phyloP scores from a whole-genome alignment of 1,140 invertebrate species.

The Drosophila tristis region DNA sequence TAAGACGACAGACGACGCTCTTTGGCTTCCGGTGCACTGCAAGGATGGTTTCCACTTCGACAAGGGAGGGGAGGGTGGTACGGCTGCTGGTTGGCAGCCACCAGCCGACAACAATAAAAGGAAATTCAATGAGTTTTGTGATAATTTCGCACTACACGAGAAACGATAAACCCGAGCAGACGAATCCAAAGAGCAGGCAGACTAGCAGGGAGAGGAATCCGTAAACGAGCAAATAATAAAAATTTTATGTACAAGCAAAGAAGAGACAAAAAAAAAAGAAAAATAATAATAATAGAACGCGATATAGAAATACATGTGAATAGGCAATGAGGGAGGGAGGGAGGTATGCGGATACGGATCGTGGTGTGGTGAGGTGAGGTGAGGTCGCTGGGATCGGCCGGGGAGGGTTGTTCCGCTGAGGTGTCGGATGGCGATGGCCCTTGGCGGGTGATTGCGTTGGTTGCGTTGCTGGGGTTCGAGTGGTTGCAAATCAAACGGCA shows the following conservation, averaged over 20 bases:
- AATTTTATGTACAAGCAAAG: conserved; percentile 49
- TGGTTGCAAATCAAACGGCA: conserved; percentile 71
- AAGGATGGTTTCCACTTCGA: conserved; percentile 23
- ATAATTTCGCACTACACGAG: conserved; percentile 73
- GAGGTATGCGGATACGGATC: conserved; percentile 26
- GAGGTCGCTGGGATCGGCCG: background rate
- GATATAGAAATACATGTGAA: conserved; percentile 71
- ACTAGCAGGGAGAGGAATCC: conserved; percentile 36
- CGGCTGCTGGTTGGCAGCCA: conserved; percentile 11
- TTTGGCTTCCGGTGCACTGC: conserved; percentile 60
- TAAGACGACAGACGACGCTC: conserved; percentile 57
- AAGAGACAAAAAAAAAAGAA: conserved; percentile 32
- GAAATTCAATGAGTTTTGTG: conserved; percentile 80
- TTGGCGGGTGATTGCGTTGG: conserved; percentile 15
- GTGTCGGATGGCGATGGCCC: conserved; percentile 44
- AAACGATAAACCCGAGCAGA: conserved; percentile 55
- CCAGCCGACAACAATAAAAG: conserved; percentile 72
- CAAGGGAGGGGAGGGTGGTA: background rate
- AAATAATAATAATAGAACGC: conserved; percentile 50
- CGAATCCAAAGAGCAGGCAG: conserved; percentile 6
- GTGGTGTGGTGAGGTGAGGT: background rate
- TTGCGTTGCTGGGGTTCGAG: conserved; percentile 6
- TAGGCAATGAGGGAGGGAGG: conserved; percentile 72
- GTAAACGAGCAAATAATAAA: conserved; percentile 80
- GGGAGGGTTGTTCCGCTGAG: conserved; percentile 31